Conservation (phyloP, 2,797 vertebrate species). For the Falco concolor region DNA sequence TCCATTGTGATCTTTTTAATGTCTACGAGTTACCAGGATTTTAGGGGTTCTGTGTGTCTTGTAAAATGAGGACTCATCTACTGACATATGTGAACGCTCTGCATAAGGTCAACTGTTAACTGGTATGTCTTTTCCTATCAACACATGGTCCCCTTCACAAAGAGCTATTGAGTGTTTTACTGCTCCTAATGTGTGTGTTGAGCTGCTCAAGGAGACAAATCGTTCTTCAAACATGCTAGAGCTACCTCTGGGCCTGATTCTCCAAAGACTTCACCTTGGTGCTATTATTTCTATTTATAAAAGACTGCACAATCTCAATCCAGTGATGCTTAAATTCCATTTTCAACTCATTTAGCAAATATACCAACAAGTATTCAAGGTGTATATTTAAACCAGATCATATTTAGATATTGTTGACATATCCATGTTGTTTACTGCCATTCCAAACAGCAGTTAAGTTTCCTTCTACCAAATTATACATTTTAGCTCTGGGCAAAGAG, state of each 20-base stretch:
- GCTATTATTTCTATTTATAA: neutral
- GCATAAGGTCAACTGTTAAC: slow-evolving; percentile 44
- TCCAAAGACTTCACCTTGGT: neutral
- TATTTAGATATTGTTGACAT: neutral
- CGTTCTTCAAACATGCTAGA: neutral
- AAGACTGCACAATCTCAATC: neutral
- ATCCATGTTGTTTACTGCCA: neutral
- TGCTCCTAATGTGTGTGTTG: neutral
- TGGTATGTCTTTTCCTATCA: slow-evolving; percentile 48
- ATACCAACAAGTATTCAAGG: neutral
- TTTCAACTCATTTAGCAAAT: neutral
- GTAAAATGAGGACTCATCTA: neutral
- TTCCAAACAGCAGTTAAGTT: slow-evolving; percentile 14
- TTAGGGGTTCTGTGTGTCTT: neutral
- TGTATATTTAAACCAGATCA: neutral
- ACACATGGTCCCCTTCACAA: slow-evolving; percentile 54
- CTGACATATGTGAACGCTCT: neutral
- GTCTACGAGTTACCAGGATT: neutral
- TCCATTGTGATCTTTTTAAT: neutral
- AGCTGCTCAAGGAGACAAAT: slow-evolving; percentile 40
- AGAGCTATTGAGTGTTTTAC: slow-evolving; percentile 56
- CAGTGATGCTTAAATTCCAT: neutral
- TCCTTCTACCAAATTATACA: neutral
- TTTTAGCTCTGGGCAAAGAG: neutral
- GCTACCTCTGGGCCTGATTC: neutral